phyloP scores from a whole-genome alignment of 2,888 invertebrate species.

The Argyresthia albistria region DNA sequence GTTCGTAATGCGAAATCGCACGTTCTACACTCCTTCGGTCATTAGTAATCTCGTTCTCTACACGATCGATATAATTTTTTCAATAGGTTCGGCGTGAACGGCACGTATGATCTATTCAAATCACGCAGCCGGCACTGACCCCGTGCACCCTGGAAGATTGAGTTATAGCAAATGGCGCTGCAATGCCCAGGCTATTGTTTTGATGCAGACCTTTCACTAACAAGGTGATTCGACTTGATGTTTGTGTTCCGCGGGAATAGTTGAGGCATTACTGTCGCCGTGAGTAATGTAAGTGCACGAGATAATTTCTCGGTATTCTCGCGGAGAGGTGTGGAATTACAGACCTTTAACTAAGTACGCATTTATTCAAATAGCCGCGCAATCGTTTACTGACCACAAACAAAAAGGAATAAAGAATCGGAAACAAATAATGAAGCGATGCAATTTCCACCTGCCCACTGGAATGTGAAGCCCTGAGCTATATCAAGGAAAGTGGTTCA shows the following conservation, averaged over 20 bases:
- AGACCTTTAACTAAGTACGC: constrained; percentile 1
- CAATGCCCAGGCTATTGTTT: constrained; percentile 27
- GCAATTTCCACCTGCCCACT: constrained; percentile 43
- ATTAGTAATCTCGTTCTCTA: constrained; percentile 41
- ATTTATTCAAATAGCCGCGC: constrained; percentile 1
- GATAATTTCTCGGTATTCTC: no score
- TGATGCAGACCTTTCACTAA: constrained; percentile 19
- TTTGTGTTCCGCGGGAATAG: no score
- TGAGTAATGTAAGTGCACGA: no score
- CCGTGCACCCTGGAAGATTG: constrained; percentile 30
- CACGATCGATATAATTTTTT: constrained; percentile 39
- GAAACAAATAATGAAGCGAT: constrained; percentile 33
- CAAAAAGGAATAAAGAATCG: constrained; percentile 19
- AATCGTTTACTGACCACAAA: constrained; percentile 1
- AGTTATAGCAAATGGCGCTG: constrained; percentile 29
- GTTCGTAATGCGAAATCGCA: constrained; percentile 45
- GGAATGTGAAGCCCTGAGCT: constrained; percentile 38
- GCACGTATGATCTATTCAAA: constrained; percentile 33
- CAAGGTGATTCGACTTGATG: neutral
- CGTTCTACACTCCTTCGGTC: constrained; percentile 40
- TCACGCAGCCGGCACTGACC: constrained; percentile 33
- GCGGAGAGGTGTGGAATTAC: neutral
- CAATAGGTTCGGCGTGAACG: constrained; percentile 32
- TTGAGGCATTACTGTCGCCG: no score
- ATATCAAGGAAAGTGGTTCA: constrained; percentile 47